Percentiles rank a stretch among this genome's conserved stretches.
Conservation (phyloP, 2,888 invertebrate species). For the Thereva nobilitata region DNA sequence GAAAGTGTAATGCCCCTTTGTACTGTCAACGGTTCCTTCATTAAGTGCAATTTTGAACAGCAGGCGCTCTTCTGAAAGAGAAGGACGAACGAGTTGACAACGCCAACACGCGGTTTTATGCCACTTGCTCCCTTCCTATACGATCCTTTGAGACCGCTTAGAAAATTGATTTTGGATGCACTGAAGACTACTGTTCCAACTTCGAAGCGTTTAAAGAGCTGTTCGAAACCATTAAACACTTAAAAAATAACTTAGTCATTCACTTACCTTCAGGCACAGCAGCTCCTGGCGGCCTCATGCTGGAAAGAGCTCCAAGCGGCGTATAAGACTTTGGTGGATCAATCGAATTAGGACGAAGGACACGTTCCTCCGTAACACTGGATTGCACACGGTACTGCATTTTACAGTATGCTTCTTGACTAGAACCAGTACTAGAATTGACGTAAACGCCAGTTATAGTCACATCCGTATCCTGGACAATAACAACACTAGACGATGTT, state of each 20-base stretch:
- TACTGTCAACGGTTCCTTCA: too few relatives aligned
- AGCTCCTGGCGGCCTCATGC: constrained; percentile 83
- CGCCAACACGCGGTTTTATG: too few relatives aligned
- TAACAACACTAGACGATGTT: constrained; percentile 68
- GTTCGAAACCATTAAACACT: too few relatives aligned
- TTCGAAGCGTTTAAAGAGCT: too few relatives aligned
- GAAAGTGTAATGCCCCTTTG: too few relatives aligned
- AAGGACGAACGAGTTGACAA: too few relatives aligned
- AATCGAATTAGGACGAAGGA: constrained; percentile 63
- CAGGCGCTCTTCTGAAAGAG: too few relatives aligned
- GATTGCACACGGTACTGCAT: constrained; percentile 89
- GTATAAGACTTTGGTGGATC: constrained; percentile 72
- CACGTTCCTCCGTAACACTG: constrained; percentile 84
- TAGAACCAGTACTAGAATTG: constrained; percentile 72
- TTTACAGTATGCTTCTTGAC: constrained; percentile 81
- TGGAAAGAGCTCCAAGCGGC: constrained; percentile 80
- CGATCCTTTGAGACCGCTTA: too few relatives aligned
- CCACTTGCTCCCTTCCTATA: too few relatives aligned
- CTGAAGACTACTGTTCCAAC: too few relatives aligned
- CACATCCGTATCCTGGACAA: constrained; percentile 84
- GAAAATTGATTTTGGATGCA: too few relatives aligned
- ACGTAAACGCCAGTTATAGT: constrained; percentile 86
- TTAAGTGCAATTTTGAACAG: too few relatives aligned
- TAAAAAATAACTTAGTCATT: background rate
- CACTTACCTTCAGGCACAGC: constrained; percentile 37